Base-by-base conservation (phyloP, 2,113 vertebrate genomes). In the Elephantulus edwardii region DNA sequence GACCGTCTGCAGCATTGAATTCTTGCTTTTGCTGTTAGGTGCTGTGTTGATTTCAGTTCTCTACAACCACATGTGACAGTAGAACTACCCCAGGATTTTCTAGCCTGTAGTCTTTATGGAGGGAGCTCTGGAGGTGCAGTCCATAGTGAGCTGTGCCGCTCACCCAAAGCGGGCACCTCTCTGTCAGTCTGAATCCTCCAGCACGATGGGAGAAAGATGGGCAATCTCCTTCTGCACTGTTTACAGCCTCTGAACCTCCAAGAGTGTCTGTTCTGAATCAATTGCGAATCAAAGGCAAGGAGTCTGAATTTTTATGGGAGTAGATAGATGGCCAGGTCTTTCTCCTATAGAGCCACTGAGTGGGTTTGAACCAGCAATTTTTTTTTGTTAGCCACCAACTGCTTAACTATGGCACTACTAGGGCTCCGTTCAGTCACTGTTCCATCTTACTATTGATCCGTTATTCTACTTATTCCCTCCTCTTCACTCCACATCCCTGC, bases 1-100 rank as follows among this genome's bases (percentile, higher is more conserved):
- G 0, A 0, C 30, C 8, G 0, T 30, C 14, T 38, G 30, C 19
- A 44, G 79, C 30, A n/a, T 38, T n/a, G n/a, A n/a, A n/a, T 60
- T 12, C 16, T 11, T 28, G 54, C 62, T 0, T 2, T 62, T 62
- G 58, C 33, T 62, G 58, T 33, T 13, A 13, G 28, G 58, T 33
- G 28, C 30, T 6, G 30, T 33, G 58, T 62, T 33, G 58, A 62
- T 62, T 62, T 30, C 58, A 33, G 33, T 30, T 62, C 30, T 28
- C 30, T 30, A 30, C 3, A 14, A 62, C 58, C 58, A 9, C 16
- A 6, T 30, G 28, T 4, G 7, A 62, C 11, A 30, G 12, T 62
- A 33, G 58, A 62, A 12, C 58, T 62, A 26, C 28, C 30, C 4
- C 33, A 62, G 58, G 58, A 3, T 62, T 62, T 33, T 62, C 58